phyloP scores from a whole-genome alignment of 1,140 invertebrate species.

The Venustaconcha ellipsiformis region DNA sequence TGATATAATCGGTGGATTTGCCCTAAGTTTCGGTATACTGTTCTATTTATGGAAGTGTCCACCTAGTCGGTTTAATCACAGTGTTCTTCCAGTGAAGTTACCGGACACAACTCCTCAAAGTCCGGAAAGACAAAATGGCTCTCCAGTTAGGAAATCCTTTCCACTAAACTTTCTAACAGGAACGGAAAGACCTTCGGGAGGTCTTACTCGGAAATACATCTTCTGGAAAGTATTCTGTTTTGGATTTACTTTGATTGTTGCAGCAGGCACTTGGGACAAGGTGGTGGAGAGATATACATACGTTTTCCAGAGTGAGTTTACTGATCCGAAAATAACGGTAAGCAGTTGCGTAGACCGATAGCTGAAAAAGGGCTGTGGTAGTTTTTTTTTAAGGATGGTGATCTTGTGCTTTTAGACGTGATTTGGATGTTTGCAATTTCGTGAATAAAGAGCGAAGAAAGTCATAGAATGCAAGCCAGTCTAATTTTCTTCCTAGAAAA shows the following conservation, averaged over 20 bases:
- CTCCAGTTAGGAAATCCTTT: too few species aligned
- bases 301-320: slow-evolving; percentile 40
- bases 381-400: too few species aligned
- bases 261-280: slow-evolving; percentile 46
- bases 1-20: slow-evolving; percentile 54
- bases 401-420: too few species aligned
- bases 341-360: slow-evolving; percentile 1
- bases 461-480: too few species aligned
- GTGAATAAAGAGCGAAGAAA: too few species aligned
- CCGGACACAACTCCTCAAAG: too few species aligned
- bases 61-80: slow-evolving; percentile 1
- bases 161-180: too few species aligned
- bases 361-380: too few species aligned
- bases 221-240: slow-evolving; percentile 54
- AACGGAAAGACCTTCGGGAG: slow-evolving; percentile 3
- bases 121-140: too few species aligned
- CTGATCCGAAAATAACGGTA: slow-evolving; percentile 43
- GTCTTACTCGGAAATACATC: slow-evolving; percentile 40
- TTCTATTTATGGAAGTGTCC: slow-evolving; percentile 52
- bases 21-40: slow-evolving; percentile 47
- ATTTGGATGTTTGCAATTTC: too few species aligned
- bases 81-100: too few species aligned
- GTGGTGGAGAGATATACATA: slow-evolving; percentile 40
- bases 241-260: slow-evolving; percentile 39
- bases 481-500: too few species aligned